Base-by-base conservation (phyloP, 2,113 vertebrate genomes). In the Tamias sibiricus region DNA sequence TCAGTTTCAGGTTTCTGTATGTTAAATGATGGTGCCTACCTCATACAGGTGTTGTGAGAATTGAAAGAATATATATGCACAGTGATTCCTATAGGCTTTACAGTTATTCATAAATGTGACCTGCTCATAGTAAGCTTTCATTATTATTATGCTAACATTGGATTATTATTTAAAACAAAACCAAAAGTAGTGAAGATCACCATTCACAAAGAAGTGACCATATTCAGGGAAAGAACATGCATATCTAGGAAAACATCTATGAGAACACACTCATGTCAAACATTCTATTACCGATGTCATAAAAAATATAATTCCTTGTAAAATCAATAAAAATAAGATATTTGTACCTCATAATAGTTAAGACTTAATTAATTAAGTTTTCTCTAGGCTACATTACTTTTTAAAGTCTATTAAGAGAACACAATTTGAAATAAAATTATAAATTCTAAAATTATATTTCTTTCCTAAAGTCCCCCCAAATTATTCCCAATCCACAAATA, bases 241-340 rank as follows among this genome's bases (percentile, higher is more conserved):
- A 77, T 47, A 35, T 20, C 19, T 72, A 26, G 62, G 35, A 1
- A 76, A 94, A 94, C 90, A 52, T 77, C 11, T 72, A 8, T 90
- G 64, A 79, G 8, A 42, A 19, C 24, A 59, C 8, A 80, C 1
- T 87, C 14, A 59, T 80, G 1, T n/a, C 1, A 93, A 87, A 90
- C 59, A 44, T 87, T 72, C 10, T 72, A 69, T 79, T 83, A 80
- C 4, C 24, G 47, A 19, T 79, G 19, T 17, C 2, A 68, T 87
- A 66, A 95, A 95, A 80, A 68, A 90, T 52, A 84, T 79, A 40
- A 72, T 86, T 94, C 22, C 42, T 44, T 22, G 32, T 59, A 84
- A 96, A 83, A 44, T 57, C 42, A 35, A 14, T 77, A 83, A 54
- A 88, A 76, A 19, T 28, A 81, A 44, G 17, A 44, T 74, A 22